Evolutionary conservation across 2,888 invertebrate species (phyloP), one percentile per base, ranked within the genome.

Genomic region (Morinoia aosen): DNA sequence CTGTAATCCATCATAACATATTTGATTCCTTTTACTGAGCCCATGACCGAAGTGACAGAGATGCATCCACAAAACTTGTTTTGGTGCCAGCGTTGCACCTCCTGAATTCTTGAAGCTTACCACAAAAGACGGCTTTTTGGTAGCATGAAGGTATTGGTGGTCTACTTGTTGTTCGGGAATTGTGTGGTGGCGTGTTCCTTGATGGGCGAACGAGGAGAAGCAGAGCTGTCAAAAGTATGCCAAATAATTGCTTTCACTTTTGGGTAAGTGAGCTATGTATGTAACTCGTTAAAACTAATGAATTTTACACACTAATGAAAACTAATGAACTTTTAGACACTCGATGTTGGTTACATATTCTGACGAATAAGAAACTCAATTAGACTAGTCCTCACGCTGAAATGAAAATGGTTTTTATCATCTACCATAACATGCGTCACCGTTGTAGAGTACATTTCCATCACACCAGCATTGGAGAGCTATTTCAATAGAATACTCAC

Each of bases 31-130:
- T 76, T 76, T 33, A 33, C 33, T 76, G 76, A 76, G 33, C 76
- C 76, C 76, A 76, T 76, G 76, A 76, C 33, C 76, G 76, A 76
- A 76, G 76, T 76, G 76, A 76, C 76, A 76, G 25, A 76, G 76
- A 76, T 76, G 76, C 76, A 76, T 76, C 76, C 10, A 33, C 25
- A 76, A 76, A 76, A 76, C 76, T 76, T 76, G 76, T 76, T 76
- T 19, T 76, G 25, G 25, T 76, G 33, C 76, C 76, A 25, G 25
- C 76, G 76, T 76, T 76, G 76, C 76, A 76, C 25, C 76, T 76
- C 76, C 76, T 10, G 76, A 76, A 76, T 76, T 76, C 76, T 76
- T 8, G 76, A 33, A 76, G 76, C 25, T 33, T 16, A 3, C 25
- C 33, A 76, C 76, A 76, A 76, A 76, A 76, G 76, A 76, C 76